Base-by-base conservation (phyloP, 35 echinoderm and acorn worm genomes). In the Amphiura filiformis region DNA sequence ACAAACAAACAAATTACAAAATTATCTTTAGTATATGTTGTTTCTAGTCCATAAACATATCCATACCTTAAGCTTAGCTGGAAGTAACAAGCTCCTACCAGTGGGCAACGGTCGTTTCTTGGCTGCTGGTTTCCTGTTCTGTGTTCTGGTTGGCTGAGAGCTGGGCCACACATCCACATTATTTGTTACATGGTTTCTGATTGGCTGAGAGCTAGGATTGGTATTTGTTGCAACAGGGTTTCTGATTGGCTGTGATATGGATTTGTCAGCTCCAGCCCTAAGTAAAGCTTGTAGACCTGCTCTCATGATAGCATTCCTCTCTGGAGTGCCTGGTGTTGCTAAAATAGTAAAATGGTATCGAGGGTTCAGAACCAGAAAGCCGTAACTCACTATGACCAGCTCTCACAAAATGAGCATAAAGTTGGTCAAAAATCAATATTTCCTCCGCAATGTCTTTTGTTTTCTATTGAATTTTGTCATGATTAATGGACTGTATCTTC, bases 241-340 rank as follows among this genome's bases (percentile, higher is more conserved):
- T 76, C 18, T n/a, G n/a, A n/a, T n/a, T n/a, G n/a, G n/a, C n/a
- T n/a, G n/a, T n/a, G n/a, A n/a, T n/a, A n/a, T n/a, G 61, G 28
- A 31, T 42, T 28, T 83, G 39, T 41, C 76, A 1, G 0, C 37
- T 65, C 33, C 82, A 81, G 87, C 47, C 61, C 92, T 89, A 41
- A 93, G 75, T 26, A 93, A 52, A 31, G 92, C 81, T 44, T 81
- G 87, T 38, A 93, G 35, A 18, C 92, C 92, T 38, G 92, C 92
- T 39, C 80, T 32, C 17, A 93, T 49, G 4, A 87, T 87, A 26
- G 70, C 81, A 86, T 65, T 89, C 39, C 92, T 93, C 75, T 93
- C 92, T 75, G 92, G 92, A 44, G 78, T 89, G 78, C 87, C 92
- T 23, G 87, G 82, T 2, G 92, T 89, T 26, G 82, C 92, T 93